Evolutionary conservation across 2,113 vertebrate species (phyloP), one percentile per base, ranked within the genome.

Genomic region (Aramus guarauna): DNA sequence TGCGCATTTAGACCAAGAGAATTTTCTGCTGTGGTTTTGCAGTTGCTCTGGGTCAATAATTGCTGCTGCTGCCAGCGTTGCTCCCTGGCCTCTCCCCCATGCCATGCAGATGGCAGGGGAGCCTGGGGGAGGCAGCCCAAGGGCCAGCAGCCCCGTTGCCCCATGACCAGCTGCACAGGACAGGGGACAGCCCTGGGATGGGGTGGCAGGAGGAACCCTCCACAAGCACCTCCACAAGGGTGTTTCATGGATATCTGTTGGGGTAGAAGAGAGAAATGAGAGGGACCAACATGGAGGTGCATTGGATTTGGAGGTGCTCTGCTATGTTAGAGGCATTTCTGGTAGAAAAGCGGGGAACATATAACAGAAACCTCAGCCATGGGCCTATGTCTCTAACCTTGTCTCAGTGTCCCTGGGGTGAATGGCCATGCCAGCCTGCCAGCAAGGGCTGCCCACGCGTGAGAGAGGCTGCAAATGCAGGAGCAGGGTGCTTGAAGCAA

Each of bases 81-180:
- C 15, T 69, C 12, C 56, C 41, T 0, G 9, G 11, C 17, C 11
- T 37, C 9, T 45, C 4, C 2, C 0, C 20, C 0, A 2, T 12
- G 14, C 3, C 1, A 15, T 71, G 34, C 1, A 2, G 63, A 15
- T 27, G 9, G 7, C 32, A 37, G 56, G 24, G 48, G 75, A 85
- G 43, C 36, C 1, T 1, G 15, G 5, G 26, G 22, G n/a, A 86
- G 52, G 50, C 63, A 82, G 37, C n/a, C 18, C 30, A 26, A 48
- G 36, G 22, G 26, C 13, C 29, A 88, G 34, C 39, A 74, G 15
- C 14, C 30, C 26, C 43, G 36, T 26, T 34, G 83, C 16, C 17
- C 62, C 6, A 5, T 0, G 2, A 68, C 32, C 22, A 59, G 3
- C 23, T 45, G 30, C 3, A 2, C 22, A 58, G 47, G 30, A 66